These are phyloP conservation scores for Epiperipatus broadwayi DNA, from an alignment of 2,888 invertebrate species.

Conservation along the genomic window DNA sequence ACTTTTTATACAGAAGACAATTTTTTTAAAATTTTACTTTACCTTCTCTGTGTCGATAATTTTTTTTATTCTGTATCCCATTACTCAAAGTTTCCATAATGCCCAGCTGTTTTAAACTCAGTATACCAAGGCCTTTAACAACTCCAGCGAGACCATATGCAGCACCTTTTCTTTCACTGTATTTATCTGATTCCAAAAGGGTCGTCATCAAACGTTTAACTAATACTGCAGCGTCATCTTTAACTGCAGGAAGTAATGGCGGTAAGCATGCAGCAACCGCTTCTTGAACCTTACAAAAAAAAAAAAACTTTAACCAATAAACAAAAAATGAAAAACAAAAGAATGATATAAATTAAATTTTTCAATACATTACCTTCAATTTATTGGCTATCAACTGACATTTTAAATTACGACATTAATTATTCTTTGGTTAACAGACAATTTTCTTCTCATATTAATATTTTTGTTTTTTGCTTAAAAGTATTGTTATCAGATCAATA, in stretches of 20 bases:
- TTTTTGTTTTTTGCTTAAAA: no score
- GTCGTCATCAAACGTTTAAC: conserved; percentile 68
- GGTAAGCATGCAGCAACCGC: conserved; percentile 91
- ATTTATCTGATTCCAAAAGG: conserved; percentile 70
- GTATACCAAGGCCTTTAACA: conserved; percentile 88
- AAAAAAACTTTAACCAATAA: background rate
- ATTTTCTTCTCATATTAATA: no score
- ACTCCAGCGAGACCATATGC: conserved; percentile 88
- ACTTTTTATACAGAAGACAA: no score
- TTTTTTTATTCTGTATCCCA: conserved; percentile 91
- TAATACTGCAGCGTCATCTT: conserved; percentile 68
- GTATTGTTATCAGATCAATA: no score
- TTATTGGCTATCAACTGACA: no score
- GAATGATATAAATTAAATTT: background rate
- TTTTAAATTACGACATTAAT: no score
- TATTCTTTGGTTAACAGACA: no score
- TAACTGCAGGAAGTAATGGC: conserved; percentile 73
- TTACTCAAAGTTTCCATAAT: conserved; percentile 82
- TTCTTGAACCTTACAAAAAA: conserved; percentile 56
- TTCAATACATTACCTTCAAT: background rate
- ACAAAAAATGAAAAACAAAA: background rate
- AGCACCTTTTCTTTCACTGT: conserved; percentile 81
- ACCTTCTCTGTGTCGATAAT: conserved; percentile 79
- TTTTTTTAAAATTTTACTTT: no score
- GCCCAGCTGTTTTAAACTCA: conserved; percentile 80